Base-by-base conservation (phyloP, 92 coral and sea anemone genomes). In the Bergia sp. region DNA sequence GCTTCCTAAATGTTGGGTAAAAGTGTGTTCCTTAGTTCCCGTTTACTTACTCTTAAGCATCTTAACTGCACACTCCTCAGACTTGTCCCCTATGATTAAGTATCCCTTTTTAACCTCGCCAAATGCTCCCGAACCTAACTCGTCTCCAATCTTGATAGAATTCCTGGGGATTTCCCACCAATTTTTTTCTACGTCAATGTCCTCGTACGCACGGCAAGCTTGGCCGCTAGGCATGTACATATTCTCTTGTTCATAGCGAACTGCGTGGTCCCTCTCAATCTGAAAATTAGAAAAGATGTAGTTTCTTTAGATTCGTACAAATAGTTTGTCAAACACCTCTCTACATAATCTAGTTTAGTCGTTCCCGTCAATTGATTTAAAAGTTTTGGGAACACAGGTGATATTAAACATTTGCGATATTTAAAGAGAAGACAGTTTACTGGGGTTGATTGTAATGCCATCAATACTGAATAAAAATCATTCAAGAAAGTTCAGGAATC, bases 101-200 rank as follows among this genome's bases (percentile, higher is more conserved):
- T 0, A 29, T 45, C 87, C 87, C 16, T 83, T 83, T n/a, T 69
- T 83, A 6, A 83, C 87, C 42, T 66, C 87, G 7, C 87, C 87
- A 69, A 83, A 83, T 15, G 87, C 87, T n/a, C 87, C 87, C n/a
- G 87, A 69, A 7, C 87, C 87, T 1, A 83, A 50, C n/a, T 43
- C 77, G 87, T 83, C 87, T 50, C 77, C 87, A 16, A 44, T 69
- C 29, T 65, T 83, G 61, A 83, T 47, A 18, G 87, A 83, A 36
- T 83, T 83, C 44, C 87, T 43, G 12, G 87, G 87, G 23, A 83
- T 83, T 83, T 83, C 87, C 87, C 87, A 83, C 87, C 87, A 83
- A 39, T 83, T 83, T 44, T 83, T 69, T 15, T 83, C 64, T 18
- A 83, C 45, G 69, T 83, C 64, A 37, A 83, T 1, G n/a, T 43